Evolutionary conservation across 2,113 vertebrate species (phyloP), one percentile per base, ranked within the genome.

Genomic region (Poecile atricapillus): DNA sequence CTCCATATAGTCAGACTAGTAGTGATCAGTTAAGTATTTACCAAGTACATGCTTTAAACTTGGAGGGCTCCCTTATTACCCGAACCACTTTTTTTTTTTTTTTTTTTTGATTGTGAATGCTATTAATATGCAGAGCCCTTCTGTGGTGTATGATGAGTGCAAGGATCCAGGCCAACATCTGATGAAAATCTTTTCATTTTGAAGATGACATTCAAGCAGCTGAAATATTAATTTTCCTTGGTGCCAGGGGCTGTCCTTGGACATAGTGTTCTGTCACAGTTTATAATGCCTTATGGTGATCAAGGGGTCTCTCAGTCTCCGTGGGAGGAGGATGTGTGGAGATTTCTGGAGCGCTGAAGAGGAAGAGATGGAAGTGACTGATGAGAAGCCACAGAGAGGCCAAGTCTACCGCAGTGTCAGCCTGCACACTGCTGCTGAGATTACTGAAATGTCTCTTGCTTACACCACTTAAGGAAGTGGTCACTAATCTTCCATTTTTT

Each of bases 341-440:
- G n/a, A 41, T 59, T 89, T 83, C 44, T 93, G 86, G 30, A 63
- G 5, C 25, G 17, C 47, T 76, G 44, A 39, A 59, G 56, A 77
- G 75, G 44, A 73, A 23, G 39, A 60, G 44, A 18, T 73, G 20
- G 33, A 85, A 64, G 47, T 46, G 58, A 22, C 37, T 46, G 65
- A 71, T 60, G 20, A 65, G 87, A 73, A 83, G 70, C 33, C 1
- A 1, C n/a, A 76, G 50, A 47, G 41, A 60, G 70, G 43, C n/a
- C 39, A 49, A 24, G 24, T 89, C 20, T 31, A 37, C n/a, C 0
- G 0, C 8, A 3, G 62, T 35, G 55, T 64, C 59, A 65, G 31
- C 13, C 62, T 56, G 59, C 64, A 58, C 37, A 10, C 20, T 77
- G 62, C 76, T 75, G 21, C 58, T 76, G 53, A 56, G 37, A 41